A percentile compares a stretch with the other conserved stretches of the same genome.
Evolutionary conservation across 2,888 invertebrate species (phyloP).

Genomic region (Strigamia crassipes): DNA sequence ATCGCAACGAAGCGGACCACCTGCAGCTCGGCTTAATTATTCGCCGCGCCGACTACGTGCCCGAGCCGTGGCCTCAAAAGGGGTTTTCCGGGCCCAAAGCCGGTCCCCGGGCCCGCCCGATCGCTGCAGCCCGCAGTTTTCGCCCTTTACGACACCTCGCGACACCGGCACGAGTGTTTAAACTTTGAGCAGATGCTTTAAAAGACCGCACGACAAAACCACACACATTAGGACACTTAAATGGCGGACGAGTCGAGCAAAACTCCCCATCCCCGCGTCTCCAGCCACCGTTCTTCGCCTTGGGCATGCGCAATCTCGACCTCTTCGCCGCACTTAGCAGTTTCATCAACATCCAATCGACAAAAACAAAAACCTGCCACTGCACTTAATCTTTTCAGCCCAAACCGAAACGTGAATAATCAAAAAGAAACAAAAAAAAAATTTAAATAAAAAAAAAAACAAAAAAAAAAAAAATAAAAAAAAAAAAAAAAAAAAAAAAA

Average conservation of each 20-base stretch:
- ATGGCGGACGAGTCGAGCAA: neutral
- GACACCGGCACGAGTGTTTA: neutral
- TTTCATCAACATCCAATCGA: neutral
- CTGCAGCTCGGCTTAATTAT: constrained; percentile 2
- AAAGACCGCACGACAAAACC: constrained; percentile 27
- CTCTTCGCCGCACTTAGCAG: neutral
- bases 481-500: neutral
- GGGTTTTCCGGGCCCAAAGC: too few relatives aligned
- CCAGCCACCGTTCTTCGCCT: neutral
- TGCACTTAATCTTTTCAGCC: too few relatives aligned
- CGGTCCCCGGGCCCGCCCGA: neutral
- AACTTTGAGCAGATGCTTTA: constrained; percentile 14
- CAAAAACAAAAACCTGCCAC: neutral
- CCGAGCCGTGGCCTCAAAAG: neutral
- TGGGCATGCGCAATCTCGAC: neutral
- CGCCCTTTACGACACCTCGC: neutral
- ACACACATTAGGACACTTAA: constrained; percentile 23
- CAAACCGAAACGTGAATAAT: too few relatives aligned
- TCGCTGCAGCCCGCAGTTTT: neutral
- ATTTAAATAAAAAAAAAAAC: neutral
- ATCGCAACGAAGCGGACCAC: neutral
- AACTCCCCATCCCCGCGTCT: neutral
- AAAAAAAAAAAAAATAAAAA: neutral
- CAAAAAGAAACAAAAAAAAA: neutral
- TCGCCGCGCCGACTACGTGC: neutral